phyloP scores from a whole-genome alignment of 53 echinoderm and acorn worm species.

The Antedon mediterranea region DNA sequence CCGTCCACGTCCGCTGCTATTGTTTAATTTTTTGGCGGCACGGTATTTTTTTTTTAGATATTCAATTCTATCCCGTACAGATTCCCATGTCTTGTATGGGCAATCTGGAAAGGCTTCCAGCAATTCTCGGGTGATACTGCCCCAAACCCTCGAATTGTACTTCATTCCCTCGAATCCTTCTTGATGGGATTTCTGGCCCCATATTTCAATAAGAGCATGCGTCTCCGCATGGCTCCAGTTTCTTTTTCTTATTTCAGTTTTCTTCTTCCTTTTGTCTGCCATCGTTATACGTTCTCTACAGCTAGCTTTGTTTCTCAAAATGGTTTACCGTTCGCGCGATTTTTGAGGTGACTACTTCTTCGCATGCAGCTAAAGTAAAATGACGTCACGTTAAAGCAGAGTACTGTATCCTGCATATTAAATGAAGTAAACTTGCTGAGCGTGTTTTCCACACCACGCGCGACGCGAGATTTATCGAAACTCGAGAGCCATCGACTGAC shows the following conservation, averaged over 20 bases:
- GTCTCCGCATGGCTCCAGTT: constrained; percentile 17
- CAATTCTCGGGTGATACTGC: not conserved
- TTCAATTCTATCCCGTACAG: constrained; percentile 3
- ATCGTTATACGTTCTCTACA: constrained; percentile 2
- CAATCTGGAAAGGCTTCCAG: constrained; percentile 3
- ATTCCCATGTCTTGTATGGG: constrained; percentile 9
- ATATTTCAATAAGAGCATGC: not conserved
- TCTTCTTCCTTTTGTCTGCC: not conserved
- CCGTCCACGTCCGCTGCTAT: constrained; percentile 5
- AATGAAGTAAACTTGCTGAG: no score
- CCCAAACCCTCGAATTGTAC: constrained; percentile 13
- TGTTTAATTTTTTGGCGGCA: constrained; percentile 5
- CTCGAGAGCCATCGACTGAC: no score
- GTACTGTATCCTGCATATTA: no score
- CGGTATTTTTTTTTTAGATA: constrained; percentile 10
- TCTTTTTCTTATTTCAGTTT: not conserved
- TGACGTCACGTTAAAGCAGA: no score
- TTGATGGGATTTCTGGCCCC: no score
- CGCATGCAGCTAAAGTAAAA: no score
- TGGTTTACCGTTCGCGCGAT: no score
- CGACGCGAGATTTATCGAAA: no score
- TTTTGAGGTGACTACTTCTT: no score
- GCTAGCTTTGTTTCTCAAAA: no score
- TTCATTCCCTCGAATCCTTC: constrained; percentile 15
- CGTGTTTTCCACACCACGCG: no score